A percentile compares a stretch with the other conserved stretches of the same genome.
phyloP scores from a whole-genome alignment of 2,888 invertebrate genomes.

The Eupithecia insigniata region DNA sequence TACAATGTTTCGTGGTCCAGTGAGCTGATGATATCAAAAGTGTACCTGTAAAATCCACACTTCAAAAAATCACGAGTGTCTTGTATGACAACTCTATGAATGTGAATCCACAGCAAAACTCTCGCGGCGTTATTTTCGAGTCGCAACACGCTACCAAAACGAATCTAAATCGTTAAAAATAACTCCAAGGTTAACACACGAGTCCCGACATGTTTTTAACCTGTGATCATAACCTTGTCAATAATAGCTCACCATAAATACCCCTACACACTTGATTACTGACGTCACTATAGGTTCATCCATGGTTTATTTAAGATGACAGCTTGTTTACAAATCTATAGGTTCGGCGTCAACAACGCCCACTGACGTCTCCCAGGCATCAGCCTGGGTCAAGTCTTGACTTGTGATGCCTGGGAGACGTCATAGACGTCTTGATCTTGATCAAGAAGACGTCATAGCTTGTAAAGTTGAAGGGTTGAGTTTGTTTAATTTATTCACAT shows the following conservation, averaged over 20 bases:
- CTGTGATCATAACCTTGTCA: not conserved
- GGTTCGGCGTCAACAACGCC: not conserved
- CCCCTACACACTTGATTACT: constrained; percentile 26
- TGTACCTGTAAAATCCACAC: too few species aligned
- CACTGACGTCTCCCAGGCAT: not conserved
- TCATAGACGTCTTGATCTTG: too few species aligned
- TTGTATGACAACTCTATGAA: too few species aligned
- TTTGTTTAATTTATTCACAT: not conserved
- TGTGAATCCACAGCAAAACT: not conserved
- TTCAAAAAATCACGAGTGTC: too few species aligned
- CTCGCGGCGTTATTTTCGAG: not conserved
- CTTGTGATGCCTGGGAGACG: too few species aligned
- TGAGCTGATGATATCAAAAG: too few species aligned
- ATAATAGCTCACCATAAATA: constrained; percentile 17
- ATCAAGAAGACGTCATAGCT: not conserved
- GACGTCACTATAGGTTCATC: constrained; percentile 30
- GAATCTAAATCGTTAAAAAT: not conserved
- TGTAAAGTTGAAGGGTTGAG: not conserved
- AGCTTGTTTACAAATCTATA: constrained; percentile 23
- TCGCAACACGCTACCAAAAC: too few species aligned
- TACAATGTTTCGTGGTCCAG: too few species aligned
- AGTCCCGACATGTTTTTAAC: not conserved
- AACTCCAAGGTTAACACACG: not conserved
- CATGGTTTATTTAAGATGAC: constrained; percentile 33
- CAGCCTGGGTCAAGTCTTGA: too few species aligned